Evolutionary conservation across 2,113 vertebrate species (phyloP), one percentile per base, ranked within the genome.

Genomic region (Syrmaticus mikado): DNA sequence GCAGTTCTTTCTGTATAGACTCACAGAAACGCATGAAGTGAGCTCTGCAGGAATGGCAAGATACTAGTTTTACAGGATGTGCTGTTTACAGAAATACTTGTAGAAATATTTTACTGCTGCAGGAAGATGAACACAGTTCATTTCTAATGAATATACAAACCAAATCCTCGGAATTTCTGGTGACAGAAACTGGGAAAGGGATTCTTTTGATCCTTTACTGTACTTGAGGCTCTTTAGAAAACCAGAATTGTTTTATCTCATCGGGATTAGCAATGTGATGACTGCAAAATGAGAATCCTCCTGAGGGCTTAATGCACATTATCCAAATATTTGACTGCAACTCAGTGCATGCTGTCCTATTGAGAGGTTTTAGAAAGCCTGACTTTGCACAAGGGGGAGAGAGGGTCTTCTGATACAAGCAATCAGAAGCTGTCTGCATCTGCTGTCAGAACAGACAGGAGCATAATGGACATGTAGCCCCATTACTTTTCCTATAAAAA

Each of bases 201-300:
- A 40, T 89, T 66, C 32, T 80, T 89, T 76, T 28, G 50, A 36
- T 79, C 66, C 38, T 60, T 87, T 68, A 21, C 57, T 46, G 40
- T 62, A 82, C 72, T 84, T 78, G 36, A 75, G 82, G 52, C 40
- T 89, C 73, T 82, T 87, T 43, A 86, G 52, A 71, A 81, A 89
- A 75, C 27, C 75, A 32, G 50, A 84, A 77, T 72, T 87, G 36
- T 70, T 75, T 52, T 78, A 78, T 41, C 70, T 65, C 84, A 67
- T 85, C 58, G 12, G 40, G n/a, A 45, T 43, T 67, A 66, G n/a
- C 75, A 77, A 78, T 18, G 62, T 0, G 9, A 89, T 57, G 70
- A 71, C 4, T 89, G 65, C 70, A 87, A 76, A 79, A n/a, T 38
- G 77, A 91, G 70, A 76, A 85, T 45, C 74, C 32, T 52, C 65